These are phyloP conservation scores for Lepeophtheirus salmonis DNA, from an alignment of 1,140 invertebrate species.

Conservation along the genomic window DNA sequence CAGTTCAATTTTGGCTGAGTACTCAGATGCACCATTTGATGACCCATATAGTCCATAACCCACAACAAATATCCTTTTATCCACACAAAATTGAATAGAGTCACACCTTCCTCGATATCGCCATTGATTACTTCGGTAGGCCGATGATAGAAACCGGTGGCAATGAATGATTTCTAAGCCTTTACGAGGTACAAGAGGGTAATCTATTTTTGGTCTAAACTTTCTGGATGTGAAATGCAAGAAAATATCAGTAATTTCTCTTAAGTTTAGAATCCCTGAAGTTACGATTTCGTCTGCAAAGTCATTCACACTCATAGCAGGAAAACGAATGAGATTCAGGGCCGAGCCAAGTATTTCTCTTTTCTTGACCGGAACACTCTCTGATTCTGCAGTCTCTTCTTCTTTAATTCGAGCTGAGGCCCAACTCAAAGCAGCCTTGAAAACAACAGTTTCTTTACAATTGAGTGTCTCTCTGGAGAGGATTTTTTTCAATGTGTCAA, in stretches of 20 bases:
- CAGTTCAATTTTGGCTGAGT: constrained; percentile 26
- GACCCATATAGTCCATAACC: constrained; percentile 81
- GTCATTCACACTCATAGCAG: constrained; percentile 71
- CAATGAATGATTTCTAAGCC: constrained; percentile 44
- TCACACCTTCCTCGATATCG: constrained; percentile 73
- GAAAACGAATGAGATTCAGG: constrained; percentile 63
- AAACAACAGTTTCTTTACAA: constrained; percentile 70
- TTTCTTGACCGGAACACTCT: constrained; percentile 26
- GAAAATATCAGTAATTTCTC: constrained; percentile 81
- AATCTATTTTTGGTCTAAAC: constrained; percentile 49
- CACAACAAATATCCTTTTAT: constrained; percentile 73
- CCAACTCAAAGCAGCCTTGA: constrained; percentile 74
- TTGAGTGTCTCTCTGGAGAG: constrained; percentile 69
- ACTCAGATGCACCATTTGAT: constrained; percentile 71
- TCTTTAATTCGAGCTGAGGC: constrained; percentile 61
- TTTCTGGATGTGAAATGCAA: constrained; percentile 38
- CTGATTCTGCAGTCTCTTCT: constrained; percentile 51
- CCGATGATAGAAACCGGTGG: constrained; percentile 83
- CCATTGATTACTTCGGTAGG: constrained; percentile 89
- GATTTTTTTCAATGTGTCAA: constrained; percentile 65
- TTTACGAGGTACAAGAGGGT: constrained; percentile 45
- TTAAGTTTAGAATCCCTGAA: constrained; percentile 59
- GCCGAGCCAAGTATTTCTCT: constrained; percentile 40
- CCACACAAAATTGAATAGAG: constrained; percentile 78
- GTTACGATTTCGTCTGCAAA: constrained; percentile 57